A percentile compares a stretch with the other conserved stretches of the same genome.
These are phyloP conservation scores for Adineta ricciae DNA, from an alignment of 2,888 invertebrate genomes.

Conservation along the genomic window DNA sequence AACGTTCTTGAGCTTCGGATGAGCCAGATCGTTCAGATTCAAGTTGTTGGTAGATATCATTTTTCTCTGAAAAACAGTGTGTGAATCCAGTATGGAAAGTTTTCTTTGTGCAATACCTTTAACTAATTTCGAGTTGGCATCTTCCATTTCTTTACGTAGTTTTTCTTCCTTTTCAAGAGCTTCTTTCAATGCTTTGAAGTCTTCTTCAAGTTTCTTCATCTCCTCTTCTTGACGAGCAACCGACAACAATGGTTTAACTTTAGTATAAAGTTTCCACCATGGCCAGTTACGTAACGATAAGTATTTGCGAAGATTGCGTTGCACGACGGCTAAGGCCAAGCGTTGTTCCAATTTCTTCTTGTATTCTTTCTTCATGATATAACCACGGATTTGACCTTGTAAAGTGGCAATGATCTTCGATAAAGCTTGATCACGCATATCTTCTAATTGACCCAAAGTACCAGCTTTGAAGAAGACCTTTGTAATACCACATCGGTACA, in stretches of 20 bases:
- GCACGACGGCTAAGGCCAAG: conserved; percentile 75
- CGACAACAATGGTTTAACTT: conserved; percentile 94
- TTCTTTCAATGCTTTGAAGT: conserved; percentile 84
- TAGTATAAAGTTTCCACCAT: conserved; percentile 99
- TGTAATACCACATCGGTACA: conserved; percentile 92
- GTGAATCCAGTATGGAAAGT: background rate
- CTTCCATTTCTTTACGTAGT: conserved; percentile 89
- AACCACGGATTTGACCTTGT: conserved; percentile 83
- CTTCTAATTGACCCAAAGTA: conserved; percentile 99
- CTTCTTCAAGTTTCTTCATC: conserved; percentile 87
- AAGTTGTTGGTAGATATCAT: conserved; percentile 70
- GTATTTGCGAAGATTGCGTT: conserved; percentile 98
- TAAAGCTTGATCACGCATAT: conserved; percentile 97
- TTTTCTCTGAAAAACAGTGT: conserved; percentile 63
- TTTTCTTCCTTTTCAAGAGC: conserved; percentile 87
- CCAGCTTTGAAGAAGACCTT: conserved; percentile 99
- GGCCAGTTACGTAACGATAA: conserved; percentile 97
- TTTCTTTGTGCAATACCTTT: conserved; percentile 47
- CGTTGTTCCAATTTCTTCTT: conserved; percentile 96
- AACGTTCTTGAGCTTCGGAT: conserved; percentile 81
- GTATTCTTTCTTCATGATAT: conserved; percentile 62
- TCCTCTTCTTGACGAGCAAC: conserved; percentile 97
- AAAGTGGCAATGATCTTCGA: conserved; percentile 85
- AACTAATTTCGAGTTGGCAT: conserved; percentile 76
- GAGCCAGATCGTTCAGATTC: conserved; percentile 82